Conservation (phyloP, 2,797 vertebrate species). For the Centroberyx gerrardi region DNA sequence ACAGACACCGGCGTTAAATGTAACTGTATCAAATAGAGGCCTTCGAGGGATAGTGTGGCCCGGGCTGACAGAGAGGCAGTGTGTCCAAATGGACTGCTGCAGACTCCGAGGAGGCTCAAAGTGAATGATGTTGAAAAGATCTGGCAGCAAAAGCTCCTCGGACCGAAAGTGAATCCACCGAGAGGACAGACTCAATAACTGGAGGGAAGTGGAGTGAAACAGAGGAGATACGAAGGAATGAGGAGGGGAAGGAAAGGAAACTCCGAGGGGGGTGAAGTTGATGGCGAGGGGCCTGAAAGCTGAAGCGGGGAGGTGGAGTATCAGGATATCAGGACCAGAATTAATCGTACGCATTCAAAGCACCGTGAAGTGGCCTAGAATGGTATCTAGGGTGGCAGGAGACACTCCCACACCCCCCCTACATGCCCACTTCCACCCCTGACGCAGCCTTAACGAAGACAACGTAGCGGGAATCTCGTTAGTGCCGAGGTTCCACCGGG, state of each 20-base stretch:
- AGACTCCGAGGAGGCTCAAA: conserved; percentile 39
- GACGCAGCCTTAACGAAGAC: not conserved
- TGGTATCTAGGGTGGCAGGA: conserved; percentile 21
- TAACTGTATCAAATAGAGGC: conserved; percentile 41
- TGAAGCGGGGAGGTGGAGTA: not conserved
- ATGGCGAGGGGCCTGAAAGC: not conserved
- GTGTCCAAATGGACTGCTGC: conserved; percentile 25
- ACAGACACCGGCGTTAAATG: conserved; percentile 40
- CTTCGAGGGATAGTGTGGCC: conserved; percentile 13
- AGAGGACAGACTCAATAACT: conserved; percentile 46
- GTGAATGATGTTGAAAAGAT: conserved; percentile 62
- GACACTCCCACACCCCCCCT: conserved; percentile 10
- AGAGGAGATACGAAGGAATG: conserved; percentile 63
- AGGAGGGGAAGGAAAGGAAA: conserved; percentile 22
- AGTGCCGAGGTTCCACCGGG: not conserved
- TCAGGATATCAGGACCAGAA: conserved; percentile 34
- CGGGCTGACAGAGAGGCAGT: conserved; percentile 15
- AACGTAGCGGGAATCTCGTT: conserved; percentile 13
- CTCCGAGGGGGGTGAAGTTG: not conserved
- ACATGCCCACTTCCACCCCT: not conserved
- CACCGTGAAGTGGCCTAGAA: conserved; percentile 67
- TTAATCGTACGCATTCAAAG: conserved; percentile 34
- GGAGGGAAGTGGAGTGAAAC: conserved; percentile 59
- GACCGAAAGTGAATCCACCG: conserved; percentile 20
- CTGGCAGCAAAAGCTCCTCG: conserved; percentile 38